Evolutionary conservation across 2,797 vertebrate species (phyloP).

Genomic region (Scolopax bukidnonensis): DNA sequence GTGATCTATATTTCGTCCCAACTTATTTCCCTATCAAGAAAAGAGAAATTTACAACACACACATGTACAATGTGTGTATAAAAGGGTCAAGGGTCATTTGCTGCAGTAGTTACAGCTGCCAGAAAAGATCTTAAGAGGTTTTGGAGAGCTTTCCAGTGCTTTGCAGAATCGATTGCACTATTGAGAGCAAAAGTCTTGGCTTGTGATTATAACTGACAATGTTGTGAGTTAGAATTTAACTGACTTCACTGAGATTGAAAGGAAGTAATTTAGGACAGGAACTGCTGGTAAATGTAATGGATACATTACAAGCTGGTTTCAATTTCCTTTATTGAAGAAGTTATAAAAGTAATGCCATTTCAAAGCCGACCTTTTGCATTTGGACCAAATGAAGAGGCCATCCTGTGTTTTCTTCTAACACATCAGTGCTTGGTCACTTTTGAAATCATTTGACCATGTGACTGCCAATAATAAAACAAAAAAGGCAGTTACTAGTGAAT

Average conservation of each 20-base stretch:
- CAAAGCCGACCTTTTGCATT: neutral
- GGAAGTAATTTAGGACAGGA: neutral
- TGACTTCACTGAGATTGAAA: neutral
- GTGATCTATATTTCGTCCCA: neutral
- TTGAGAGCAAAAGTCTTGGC: neutral
- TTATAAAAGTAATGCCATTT: neutral
- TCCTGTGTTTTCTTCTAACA: neutral
- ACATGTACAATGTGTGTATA: neutral
- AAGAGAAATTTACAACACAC: neutral
- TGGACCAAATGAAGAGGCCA: neutral
- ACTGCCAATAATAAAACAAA: neutral
- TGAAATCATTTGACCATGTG: neutral
- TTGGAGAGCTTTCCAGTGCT: neutral
- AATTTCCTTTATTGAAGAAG: conserved; percentile 18
- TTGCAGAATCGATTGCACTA: neutral
- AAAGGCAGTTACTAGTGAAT: neutral
- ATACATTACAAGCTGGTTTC: neutral
- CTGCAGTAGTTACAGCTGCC: neutral
- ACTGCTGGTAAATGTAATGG: neutral
- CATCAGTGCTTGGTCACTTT: neutral
- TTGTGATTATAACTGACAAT: neutral
- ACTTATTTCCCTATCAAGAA: neutral
- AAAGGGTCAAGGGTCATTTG: neutral
- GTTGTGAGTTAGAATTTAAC: neutral
- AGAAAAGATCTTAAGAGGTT: neutral